Base-by-base conservation (phyloP, 2,113 vertebrate genomes). In the Suncus etruscus region DNA sequence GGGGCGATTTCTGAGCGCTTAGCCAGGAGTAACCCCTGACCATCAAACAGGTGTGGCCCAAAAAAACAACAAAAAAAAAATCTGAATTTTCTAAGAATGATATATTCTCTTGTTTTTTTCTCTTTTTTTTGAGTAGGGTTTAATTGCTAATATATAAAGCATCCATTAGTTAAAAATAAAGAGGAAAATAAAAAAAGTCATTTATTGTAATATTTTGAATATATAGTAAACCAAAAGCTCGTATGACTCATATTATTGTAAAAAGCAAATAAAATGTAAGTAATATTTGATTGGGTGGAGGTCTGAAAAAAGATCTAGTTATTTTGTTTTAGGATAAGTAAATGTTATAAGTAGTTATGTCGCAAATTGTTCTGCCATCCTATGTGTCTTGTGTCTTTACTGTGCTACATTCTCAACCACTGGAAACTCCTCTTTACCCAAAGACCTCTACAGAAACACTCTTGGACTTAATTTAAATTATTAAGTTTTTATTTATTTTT, bases 391-490 rank as follows among this genome's bases (percentile, higher is more conserved):
- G 11, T 69, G 11, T 50, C 69, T 90, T 82, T 86, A 4, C 45
- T 77, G 3, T 63, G 24, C 76, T 76, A 58, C 15, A 9, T 63
- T 20, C 32, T 80, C 77, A 90, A 72, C 45, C 63, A 65, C 14
- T 91, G 76, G 63, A 78, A 86, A 66, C 61, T 86, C 50, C 70
- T 84, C 61, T 74, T 84, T 84, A 92, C 81, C 58, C 32, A 68
- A 83, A 83, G 61, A 32, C 89, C 91, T 85, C 82, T 89, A 51
- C 69, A 80, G 87, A 92, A 47, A 87, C 39, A 89, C 96, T 96
- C 89, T 54, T 95, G 91, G 51, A n/a, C 89, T 96, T 97, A 97
- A 93, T 97, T 92, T 94, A 96, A 95, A 96, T 97, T 96, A 39
- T 39, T 39, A 39, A 39, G 39, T 39, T 39, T 39, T 39, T 39